Percentiles rank a stretch among this genome's conserved stretches.
These are phyloP conservation scores for Heterohyrax brucei DNA, from an alignment of 2,797 vertebrate species.

Conservation along the genomic window DNA sequence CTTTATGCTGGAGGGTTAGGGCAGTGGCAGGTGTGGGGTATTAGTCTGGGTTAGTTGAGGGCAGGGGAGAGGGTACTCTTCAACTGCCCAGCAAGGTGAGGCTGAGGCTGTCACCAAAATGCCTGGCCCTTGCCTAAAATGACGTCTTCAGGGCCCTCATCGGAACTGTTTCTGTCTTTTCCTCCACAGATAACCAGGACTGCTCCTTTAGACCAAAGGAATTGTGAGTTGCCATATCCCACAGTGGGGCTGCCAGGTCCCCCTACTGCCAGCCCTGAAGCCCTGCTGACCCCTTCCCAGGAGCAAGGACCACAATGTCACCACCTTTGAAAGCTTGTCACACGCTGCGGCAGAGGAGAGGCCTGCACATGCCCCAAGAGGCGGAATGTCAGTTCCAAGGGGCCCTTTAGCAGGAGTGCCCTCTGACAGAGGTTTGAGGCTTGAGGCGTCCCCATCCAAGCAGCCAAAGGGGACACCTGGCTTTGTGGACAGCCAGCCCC, in stretches of 20 bases:
- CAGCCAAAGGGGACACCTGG: background rate
- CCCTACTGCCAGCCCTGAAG: constrained; percentile 71
- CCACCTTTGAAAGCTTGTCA: constrained; percentile 38
- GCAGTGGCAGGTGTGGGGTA: background rate
- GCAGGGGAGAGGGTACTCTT: no score
- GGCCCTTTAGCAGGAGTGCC: background rate
- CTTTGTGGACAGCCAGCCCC: background rate
- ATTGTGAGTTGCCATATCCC: constrained; percentile 92
- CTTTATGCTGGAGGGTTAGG: background rate
- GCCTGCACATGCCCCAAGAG: background rate
- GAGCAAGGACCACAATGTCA: background rate
- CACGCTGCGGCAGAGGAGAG: background rate
- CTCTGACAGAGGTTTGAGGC: background rate
- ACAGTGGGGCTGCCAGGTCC: constrained; percentile 5
- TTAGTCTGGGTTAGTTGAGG: background rate
- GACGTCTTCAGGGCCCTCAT: background rate
- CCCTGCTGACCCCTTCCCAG: background rate
- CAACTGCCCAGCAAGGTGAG: background rate
- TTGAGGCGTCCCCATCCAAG: background rate
- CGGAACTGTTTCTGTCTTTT: constrained; percentile 78
- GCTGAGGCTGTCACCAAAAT: no score
- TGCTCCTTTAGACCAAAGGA: constrained; percentile 83
- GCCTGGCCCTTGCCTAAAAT: background rate
- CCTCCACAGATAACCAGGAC: constrained; percentile 87
- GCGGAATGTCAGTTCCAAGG: background rate